Conservation (phyloP, 2,888 invertebrate species). For the Drosophila kambysellisi region DNA sequence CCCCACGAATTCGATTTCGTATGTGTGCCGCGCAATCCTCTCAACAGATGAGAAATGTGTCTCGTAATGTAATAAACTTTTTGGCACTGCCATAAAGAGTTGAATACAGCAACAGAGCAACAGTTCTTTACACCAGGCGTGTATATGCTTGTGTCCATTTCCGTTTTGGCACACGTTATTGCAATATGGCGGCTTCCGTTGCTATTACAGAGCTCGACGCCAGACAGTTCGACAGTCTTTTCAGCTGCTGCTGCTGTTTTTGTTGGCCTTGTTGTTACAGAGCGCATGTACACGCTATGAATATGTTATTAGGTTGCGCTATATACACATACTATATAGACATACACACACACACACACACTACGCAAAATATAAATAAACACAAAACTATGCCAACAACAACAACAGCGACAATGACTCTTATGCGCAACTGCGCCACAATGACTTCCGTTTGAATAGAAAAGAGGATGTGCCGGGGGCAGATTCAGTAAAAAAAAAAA, state of each 20-base stretch:
- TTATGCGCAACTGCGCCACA: slow-evolving; percentile 68
- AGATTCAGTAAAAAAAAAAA: slow-evolving; percentile 22
- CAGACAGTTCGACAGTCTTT: slow-evolving; percentile 58
- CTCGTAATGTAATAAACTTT: slow-evolving; percentile 69
- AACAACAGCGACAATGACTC: slow-evolving; percentile 45
- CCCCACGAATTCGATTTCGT: slow-evolving; percentile 71
- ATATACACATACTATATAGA: slow-evolving; percentile 13
- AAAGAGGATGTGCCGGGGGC: not conserved
- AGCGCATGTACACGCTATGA: slow-evolving; percentile 71
- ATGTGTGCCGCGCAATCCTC: slow-evolving; percentile 27
- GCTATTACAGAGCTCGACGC: slow-evolving; percentile 51
- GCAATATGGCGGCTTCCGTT: slow-evolving; percentile 79
- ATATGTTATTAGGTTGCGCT: slow-evolving; percentile 70
- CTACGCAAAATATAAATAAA: slow-evolving; percentile 38
- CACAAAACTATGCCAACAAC: slow-evolving; percentile 45
- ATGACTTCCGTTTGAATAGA: slow-evolving; percentile 68
- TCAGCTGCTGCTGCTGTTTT: slow-evolving; percentile 26
- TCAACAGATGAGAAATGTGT: slow-evolving; percentile 53
- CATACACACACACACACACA: not conserved
- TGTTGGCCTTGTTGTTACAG: slow-evolving; percentile 40
- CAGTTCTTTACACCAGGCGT: slow-evolving; percentile 49
- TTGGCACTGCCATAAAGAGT: slow-evolving; percentile 67
- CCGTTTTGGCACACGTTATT: slow-evolving; percentile 74
- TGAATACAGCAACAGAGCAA: slow-evolving; percentile 46
- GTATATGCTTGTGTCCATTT: slow-evolving; percentile 51